phyloP scores from a whole-genome alignment of 2,113 vertebrate genomes.

The Leucoraja erinaceus region DNA sequence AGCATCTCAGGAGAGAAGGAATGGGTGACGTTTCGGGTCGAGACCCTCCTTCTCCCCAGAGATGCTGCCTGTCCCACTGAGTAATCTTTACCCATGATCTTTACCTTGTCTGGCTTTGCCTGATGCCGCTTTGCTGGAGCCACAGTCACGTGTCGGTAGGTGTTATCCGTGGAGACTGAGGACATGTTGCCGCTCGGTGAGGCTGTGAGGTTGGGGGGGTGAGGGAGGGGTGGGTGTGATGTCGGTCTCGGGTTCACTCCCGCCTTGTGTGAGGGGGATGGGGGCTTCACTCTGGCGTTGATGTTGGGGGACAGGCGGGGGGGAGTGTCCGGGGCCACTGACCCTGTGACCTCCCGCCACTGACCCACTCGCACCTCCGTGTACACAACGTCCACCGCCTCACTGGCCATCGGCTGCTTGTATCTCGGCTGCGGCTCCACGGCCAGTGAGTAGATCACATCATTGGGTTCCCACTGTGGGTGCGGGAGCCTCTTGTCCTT shows the following conservation, averaged over 20 bases:
- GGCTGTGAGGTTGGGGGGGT: constrained; percentile 50
- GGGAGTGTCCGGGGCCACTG: constrained; percentile 39
- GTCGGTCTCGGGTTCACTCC: constrained; percentile 33
- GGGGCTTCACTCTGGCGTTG: constrained; percentile 39
- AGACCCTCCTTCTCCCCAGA: too few relatives aligned
- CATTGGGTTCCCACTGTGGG: neutral
- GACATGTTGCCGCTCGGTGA: constrained; percentile 26
- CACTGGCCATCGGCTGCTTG: constrained; percentile 14
- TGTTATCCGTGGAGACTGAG: constrained; percentile 37
- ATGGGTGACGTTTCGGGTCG: too few relatives aligned
- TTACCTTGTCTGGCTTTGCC: constrained; percentile 47
- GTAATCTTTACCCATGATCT: too few relatives aligned
- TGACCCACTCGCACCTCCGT: constrained; percentile 50
- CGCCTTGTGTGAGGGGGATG: constrained; percentile 36
- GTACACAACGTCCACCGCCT: constrained; percentile 44
- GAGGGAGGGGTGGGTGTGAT: neutral
- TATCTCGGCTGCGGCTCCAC: constrained; percentile 6
- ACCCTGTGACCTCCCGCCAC: constrained; percentile 40
- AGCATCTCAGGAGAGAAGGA: too few relatives aligned
- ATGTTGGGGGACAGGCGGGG: constrained; percentile 48
- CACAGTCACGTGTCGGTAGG: constrained; percentile 40
- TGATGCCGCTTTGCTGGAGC: constrained; percentile 41
- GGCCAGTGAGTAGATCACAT: constrained; percentile 17
- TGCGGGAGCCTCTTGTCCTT: constrained; percentile 12
- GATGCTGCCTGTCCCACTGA: too few relatives aligned